phyloP scores from a whole-genome alignment of 2,888 invertebrate species.

The Ornithoptera alexandrae region DNA sequence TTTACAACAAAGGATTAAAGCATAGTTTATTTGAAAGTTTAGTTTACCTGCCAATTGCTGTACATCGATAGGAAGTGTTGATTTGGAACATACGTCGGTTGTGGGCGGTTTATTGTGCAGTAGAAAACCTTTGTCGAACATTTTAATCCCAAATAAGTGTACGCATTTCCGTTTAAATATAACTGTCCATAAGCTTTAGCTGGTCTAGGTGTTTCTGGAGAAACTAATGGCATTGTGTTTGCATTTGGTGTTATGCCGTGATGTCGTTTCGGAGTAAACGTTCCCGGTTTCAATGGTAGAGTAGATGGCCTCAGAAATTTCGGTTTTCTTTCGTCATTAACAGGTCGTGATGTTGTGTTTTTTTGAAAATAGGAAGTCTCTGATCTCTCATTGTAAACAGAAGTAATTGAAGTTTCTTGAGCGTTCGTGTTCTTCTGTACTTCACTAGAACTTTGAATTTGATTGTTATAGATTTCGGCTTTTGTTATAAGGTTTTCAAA shows the following conservation, averaged over 20 bases:
- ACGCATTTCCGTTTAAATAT: constrained; percentile 93
- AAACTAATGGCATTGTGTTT: constrained; percentile 90
- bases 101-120: constrained; percentile 95
- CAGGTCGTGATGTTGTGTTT: constrained; percentile 51
- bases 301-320: constrained; percentile 91
- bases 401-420: constrained; percentile 48
- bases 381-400: constrained; percentile 63
- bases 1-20: constrained; percentile 30
- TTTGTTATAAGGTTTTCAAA: constrained; percentile 77
- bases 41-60: constrained; percentile 93
- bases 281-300: constrained; percentile 90
- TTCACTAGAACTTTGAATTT: constrained; percentile 67
- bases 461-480: constrained; percentile 73
- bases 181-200: constrained; percentile 94
- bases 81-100: constrained; percentile 96
- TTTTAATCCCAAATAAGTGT: constrained; percentile 94
- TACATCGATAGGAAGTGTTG: constrained; percentile 97
- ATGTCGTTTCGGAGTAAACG: constrained; percentile 89
- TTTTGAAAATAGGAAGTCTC: constrained; percentile 76
- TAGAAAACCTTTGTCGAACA: constrained; percentile 94
- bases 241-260: constrained; percentile 91
- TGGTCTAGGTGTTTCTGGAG: constrained; percentile 94
- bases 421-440: constrained; percentile 64
- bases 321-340: constrained; percentile 70
- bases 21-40: constrained; percentile 14